These are phyloP conservation scores for Coendou prehensilis DNA, from an alignment of 2,797 vertebrate genomes.

Conservation along the genomic window DNA sequence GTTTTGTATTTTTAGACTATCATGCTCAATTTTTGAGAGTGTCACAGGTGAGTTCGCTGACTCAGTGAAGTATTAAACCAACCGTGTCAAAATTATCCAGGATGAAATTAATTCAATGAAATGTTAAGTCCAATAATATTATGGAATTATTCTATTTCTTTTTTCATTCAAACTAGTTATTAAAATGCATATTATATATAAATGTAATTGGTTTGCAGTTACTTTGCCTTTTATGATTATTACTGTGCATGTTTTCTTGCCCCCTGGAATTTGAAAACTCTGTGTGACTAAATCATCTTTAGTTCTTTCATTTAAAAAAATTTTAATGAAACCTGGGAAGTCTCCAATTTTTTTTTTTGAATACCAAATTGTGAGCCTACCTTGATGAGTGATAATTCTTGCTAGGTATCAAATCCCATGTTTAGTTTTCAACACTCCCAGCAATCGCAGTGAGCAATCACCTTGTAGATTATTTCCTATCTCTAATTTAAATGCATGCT, in stretches of 20 bases:
- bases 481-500: background rate
- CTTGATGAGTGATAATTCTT: conserved; percentile 76
- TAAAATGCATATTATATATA: background rate
- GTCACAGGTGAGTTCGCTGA: background rate
- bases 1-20: background rate
- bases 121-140: background rate
- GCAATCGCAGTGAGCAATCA: conserved; percentile 77
- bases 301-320: conserved; percentile 45
- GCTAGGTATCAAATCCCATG: conserved; percentile 77
- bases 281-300: background rate
- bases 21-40: conserved; percentile 25
- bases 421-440: conserved; percentile 35
- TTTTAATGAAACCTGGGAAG: conserved; percentile 3
- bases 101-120: conserved; percentile 32
- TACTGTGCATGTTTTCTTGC: background rate
- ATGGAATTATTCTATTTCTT: background rate
- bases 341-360: background rate
- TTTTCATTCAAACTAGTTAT: background rate
- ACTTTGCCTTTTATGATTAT: conserved; percentile 4
- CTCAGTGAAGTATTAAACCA: background rate
- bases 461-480: conserved; percentile 52
- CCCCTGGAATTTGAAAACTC: conserved; percentile 10
- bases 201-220: background rate
- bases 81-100: conserved; percentile 23
- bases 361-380: background rate